These are phyloP conservation scores for Acromyrmex charruanus DNA, from an alignment of 1,140 invertebrate genomes.

Conservation along the genomic window DNA sequence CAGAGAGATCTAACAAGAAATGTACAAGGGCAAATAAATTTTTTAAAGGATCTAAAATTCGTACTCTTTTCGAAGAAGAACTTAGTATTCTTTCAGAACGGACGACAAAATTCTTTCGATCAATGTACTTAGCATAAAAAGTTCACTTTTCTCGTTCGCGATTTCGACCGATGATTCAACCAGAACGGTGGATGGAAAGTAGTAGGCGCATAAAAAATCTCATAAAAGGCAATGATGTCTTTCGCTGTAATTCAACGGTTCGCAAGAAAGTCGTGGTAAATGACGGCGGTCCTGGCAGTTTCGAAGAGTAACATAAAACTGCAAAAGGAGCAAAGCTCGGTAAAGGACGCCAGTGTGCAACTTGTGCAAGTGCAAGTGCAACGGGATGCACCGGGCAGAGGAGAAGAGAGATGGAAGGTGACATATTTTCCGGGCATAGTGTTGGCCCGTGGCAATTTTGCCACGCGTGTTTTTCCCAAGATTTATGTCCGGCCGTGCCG, in stretches of 20 bases:
- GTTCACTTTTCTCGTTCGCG: neutral
- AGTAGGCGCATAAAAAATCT: slow-evolving; percentile 19
- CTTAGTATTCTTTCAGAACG: neutral
- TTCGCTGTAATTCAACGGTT: slow-evolving; percentile 52
- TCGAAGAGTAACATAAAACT: slow-evolving; percentile 47
- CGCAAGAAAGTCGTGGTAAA: slow-evolving; percentile 39
- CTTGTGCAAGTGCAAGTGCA: slow-evolving; percentile 17
- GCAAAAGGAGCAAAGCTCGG: slow-evolving; percentile 30
- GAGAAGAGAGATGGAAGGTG: neutral
- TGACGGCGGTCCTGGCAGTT: slow-evolving; percentile 22
- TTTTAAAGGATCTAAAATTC: neutral
- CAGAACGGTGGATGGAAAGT: neutral
- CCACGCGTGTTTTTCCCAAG: slow-evolving; percentile 77
- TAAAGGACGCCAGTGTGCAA: slow-evolving; percentile 46
- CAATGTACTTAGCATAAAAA: slow-evolving; percentile 15
- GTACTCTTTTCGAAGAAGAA: neutral
- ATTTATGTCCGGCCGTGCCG: slow-evolving; percentile 72
- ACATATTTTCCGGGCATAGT: slow-evolving; percentile 72
- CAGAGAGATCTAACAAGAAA: neutral
- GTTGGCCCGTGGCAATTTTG: slow-evolving; percentile 75
- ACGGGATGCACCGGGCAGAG: neutral
- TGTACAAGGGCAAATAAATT: neutral
- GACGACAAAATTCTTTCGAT: slow-evolving; percentile 8
- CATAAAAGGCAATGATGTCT: slow-evolving; percentile 59
- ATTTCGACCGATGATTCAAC: slow-evolving; percentile 6